Conservation (phyloP, 1,140 invertebrate species). For the Zaprionus inermis region DNA sequence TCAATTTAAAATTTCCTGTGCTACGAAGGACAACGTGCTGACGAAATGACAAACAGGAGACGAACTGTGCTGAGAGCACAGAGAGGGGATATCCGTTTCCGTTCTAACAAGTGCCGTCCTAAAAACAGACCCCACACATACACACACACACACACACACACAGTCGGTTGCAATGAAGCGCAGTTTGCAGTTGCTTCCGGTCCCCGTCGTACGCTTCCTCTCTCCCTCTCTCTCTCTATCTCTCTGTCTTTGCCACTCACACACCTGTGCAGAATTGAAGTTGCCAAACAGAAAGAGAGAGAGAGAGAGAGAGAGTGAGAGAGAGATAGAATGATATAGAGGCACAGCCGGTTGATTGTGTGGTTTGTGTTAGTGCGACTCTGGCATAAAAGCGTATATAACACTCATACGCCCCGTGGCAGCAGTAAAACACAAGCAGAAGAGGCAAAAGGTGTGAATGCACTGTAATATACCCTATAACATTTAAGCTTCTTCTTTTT, state of each 20-base stretch:
- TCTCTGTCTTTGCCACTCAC: not conserved
- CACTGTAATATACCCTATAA: not conserved
- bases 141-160: slow-evolving; percentile 28
- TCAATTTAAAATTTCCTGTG: slow-evolving; percentile 78
- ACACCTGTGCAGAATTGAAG: slow-evolving; percentile 64
- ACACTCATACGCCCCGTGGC: slow-evolving; percentile 75
- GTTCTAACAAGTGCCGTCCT: slow-evolving; percentile 64
- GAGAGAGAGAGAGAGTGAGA: not conserved
- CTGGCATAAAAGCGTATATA: slow-evolving; percentile 67
- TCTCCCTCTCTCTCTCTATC: not conserved
- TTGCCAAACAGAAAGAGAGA: slow-evolving; percentile 17
- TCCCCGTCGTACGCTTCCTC: slow-evolving; percentile 25
- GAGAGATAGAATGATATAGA: slow-evolving; percentile 38
- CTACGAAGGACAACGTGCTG: slow-evolving; percentile 47
- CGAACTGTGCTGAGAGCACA: slow-evolving; percentile 72
- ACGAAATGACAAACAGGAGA: slow-evolving; percentile 72
- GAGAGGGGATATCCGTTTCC: slow-evolving; percentile 72
- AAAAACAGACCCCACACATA: slow-evolving; percentile 8
- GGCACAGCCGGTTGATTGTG: slow-evolving; percentile 71
- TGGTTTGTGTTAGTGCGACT: slow-evolving; percentile 75
- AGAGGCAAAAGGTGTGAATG: not conserved
- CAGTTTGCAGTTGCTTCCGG: slow-evolving; percentile 69
- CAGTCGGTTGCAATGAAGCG: slow-evolving; percentile 73
- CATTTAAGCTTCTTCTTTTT: not conserved
- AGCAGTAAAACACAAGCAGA: slow-evolving; percentile 44